Base-by-base conservation (phyloP, 2,797 vertebrate species). In the Etheostoma perlongum region DNA sequence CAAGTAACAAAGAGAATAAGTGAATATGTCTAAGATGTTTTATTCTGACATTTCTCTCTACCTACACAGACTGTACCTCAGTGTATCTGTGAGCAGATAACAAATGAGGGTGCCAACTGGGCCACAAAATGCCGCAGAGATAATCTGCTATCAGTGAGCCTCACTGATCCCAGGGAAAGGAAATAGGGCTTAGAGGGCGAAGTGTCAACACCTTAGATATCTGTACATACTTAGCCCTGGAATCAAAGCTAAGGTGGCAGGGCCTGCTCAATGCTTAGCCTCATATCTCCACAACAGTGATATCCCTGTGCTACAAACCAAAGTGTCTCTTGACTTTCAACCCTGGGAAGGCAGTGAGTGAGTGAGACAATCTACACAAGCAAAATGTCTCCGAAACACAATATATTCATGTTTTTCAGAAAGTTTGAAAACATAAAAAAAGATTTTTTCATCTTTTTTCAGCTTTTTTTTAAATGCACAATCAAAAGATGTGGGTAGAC, bases 71-170 rank as follows among this genome's bases (percentile, higher is more conserved):
- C 81, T 91, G 88, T 85, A 87, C 89, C 85, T 85, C 78, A 64
- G 87, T 84, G 74, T 89, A 91, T 87, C 86, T 91, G 87, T 90
- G 86, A 89, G 88, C 78, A 85, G 88, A 93, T 93, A 93, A 93
- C 91, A 93, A 95, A 93, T 90, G 91, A 93, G 88, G 86, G 89
- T 92, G 90, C 90, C 93, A 93, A 91, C 87, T 87, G 85, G 89
- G 89, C 90, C 88, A 91, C 90, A 92, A 92, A 93, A 92, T 89
- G 85, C 89, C 74, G 80, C 81, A 66, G 85, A 91, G 92, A 94
- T 95, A 93, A 94, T 92, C 90, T 92, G 90, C 87, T 93, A 93
- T 94, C 93, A 88, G 88, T 89, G 90, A 92, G 91, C 82, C 85
- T 82, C 75, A 77, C 88, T 94, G 92, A 94, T 93, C 91, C 89